A percentile compares a stretch with the other conserved stretches of the same genome.
These are phyloP conservation scores for Melieria crassipennis DNA, from an alignment of 2,888 invertebrate genomes.

Conservation along the genomic window DNA sequence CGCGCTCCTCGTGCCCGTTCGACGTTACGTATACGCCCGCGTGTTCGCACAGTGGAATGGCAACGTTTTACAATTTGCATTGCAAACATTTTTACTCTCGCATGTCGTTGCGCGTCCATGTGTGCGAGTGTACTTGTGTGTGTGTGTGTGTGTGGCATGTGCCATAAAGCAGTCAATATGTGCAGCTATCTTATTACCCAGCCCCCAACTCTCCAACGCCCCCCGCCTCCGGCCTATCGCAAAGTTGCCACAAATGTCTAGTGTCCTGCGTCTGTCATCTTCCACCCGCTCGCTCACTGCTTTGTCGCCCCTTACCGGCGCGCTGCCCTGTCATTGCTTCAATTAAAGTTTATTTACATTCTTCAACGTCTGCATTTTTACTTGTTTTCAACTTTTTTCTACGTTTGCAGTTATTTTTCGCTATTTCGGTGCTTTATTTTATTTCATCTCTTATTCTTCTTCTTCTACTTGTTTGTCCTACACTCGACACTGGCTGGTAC, in stretches of 20 bases:
- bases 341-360: constrained; percentile 35
- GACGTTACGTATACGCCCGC: constrained; percentile 1
- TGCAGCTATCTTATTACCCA: background rate
- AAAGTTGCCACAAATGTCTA: background rate
- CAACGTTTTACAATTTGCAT: background rate
- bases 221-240: background rate
- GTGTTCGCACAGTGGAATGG: background rate
- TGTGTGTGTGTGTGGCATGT: background rate
- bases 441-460: background rate
- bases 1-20: background rate
- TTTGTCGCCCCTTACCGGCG: background rate
- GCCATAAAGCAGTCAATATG: constrained; percentile 13
- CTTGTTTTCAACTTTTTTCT: background rate
- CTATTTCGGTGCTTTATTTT: constrained; percentile 6
- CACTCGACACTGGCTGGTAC: background rate
- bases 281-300: background rate
- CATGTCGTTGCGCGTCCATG: background rate
- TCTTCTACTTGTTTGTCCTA: constrained; percentile 18
- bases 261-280: background rate
- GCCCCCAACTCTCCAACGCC: background rate
- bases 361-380: constrained; percentile 26
- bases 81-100: background rate
- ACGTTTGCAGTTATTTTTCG: background rate
- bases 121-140: background rate
- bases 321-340: constrained; percentile 21